These are phyloP conservation scores for Cebidichthys violaceus DNA, from an alignment of 2,113 vertebrate species.

Conservation along the genomic window DNA sequence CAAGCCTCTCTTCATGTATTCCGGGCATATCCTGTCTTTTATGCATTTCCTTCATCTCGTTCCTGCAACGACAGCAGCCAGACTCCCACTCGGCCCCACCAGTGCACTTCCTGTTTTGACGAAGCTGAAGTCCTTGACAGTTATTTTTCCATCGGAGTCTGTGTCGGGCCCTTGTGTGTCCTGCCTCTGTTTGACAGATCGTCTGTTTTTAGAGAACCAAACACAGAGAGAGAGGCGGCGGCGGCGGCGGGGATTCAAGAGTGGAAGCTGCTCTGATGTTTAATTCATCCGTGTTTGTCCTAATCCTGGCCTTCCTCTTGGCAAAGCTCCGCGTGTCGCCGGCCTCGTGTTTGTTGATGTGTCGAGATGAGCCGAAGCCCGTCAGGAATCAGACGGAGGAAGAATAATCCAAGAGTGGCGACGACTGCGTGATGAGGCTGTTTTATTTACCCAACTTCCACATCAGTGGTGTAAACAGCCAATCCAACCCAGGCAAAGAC, in stretches of 20 bases:
- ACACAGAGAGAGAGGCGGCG: not conserved
- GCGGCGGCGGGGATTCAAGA: not conserved
- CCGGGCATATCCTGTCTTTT: conserved; percentile 50
- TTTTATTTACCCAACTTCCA: conserved; percentile 27
- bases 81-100: conserved; percentile 17
- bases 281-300: conserved; percentile 67
- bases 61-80: not conserved
- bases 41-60: conserved; percentile 15
- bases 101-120: conserved; percentile 63
- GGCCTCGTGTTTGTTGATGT: not conserved
- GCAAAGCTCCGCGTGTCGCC: not conserved
- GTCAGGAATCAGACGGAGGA: not conserved
- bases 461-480: conserved; percentile 36
- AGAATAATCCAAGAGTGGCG: not conserved
- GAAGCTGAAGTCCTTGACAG: not conserved
- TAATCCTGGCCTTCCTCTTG: conserved; percentile 19
- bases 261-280: conserved; percentile 47
- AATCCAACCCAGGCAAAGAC: conserved; percentile 19
- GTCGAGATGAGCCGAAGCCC: not conserved
- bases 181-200: not conserved
- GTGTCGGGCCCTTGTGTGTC: not conserved
- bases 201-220: conserved; percentile 3
- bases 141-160: not conserved
- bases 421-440: not conserved
- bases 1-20: conserved; percentile 35